phyloP scores from a whole-genome alignment of 2,888 invertebrate species.

The Troides oblongomaculatus region DNA sequence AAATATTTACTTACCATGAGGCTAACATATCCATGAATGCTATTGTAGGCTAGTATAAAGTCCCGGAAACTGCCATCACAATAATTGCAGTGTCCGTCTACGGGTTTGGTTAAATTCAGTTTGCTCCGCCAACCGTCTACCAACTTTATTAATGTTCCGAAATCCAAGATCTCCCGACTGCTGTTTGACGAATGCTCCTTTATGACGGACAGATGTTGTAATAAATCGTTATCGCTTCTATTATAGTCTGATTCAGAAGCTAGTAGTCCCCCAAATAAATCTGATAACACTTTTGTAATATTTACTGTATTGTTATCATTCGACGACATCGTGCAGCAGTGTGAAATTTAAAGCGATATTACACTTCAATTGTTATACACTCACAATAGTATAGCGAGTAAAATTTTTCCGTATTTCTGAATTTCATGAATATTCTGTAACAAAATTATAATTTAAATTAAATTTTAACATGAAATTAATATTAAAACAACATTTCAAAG shows the following conservation, averaged over 20 bases:
- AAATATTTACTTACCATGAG: conserved; percentile 82
- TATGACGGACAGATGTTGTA: conserved; percentile 58
- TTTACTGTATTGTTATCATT: conserved; percentile 53
- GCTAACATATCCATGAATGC: conserved; percentile 90
- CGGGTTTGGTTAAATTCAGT: conserved; percentile 58
- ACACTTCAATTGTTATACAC: not conserved
- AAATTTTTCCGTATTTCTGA: not conserved
- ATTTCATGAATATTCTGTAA: not conserved
- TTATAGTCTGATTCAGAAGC: conserved; percentile 61
- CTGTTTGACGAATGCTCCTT: conserved; percentile 51
- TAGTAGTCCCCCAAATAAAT: conserved; percentile 66
- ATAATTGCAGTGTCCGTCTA: conserved; percentile 59
- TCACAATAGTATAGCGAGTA: not conserved
- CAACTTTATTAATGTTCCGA: conserved; percentile 62
- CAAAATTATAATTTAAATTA: not conserved
- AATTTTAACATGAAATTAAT: not conserved
- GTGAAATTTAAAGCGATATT: not conserved
- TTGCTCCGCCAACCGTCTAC: conserved; percentile 62
- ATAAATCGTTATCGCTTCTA: conserved; percentile 54
- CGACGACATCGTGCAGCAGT: conserved; percentile 49
- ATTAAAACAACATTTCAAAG: not conserved
- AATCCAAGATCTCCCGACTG: conserved; percentile 60
- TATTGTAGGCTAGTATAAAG: conserved; percentile 82
- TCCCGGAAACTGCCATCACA: conserved; percentile 81
- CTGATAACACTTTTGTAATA: conserved; percentile 65